phyloP scores from a whole-genome alignment of 2,888 invertebrate genomes.

The Iphiclides podalirius region DNA sequence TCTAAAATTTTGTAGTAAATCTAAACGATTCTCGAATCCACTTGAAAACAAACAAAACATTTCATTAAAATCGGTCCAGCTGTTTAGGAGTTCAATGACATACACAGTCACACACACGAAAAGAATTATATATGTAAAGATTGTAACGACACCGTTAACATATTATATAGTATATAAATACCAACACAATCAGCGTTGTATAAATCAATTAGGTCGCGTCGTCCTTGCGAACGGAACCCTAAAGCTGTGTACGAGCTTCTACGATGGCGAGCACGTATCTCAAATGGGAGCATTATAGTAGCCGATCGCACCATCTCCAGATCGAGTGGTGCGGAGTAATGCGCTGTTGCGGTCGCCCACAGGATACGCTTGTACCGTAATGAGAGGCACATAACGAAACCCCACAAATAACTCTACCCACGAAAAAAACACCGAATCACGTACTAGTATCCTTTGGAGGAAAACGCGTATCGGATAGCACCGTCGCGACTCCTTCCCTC shows the following conservation, averaged over 20 bases:
- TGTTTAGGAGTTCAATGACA: too few species aligned
- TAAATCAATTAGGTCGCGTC: too few species aligned
- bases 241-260: conserved; percentile 17
- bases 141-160: too few species aligned
- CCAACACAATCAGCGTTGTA: too few species aligned
- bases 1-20: too few species aligned
- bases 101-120: too few species aligned
- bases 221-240: conserved; percentile 16
- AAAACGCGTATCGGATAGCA: conserved; percentile 77
- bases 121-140: too few species aligned
- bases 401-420: conserved; percentile 79
- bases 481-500: conserved; percentile 47
- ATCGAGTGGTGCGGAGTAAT: conserved; percentile 73
- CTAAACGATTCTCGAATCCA: too few species aligned
- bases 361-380: conserved; percentile 78
- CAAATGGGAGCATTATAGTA: conserved; percentile 57
- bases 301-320: conserved; percentile 42
- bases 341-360: conserved; percentile 73
- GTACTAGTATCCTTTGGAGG: conserved; percentile 75
- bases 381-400: conserved; percentile 79
- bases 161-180: too few species aligned
- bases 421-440: conserved; percentile 79
- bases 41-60: too few species aligned
- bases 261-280: conserved; percentile 49
- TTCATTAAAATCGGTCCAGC: too few species aligned